Percentiles rank a stretch among this genome's conserved stretches.
Evolutionary conservation across 2,888 invertebrate genomes (phyloP).

Genomic region (Eupithecia exiguata): DNA sequence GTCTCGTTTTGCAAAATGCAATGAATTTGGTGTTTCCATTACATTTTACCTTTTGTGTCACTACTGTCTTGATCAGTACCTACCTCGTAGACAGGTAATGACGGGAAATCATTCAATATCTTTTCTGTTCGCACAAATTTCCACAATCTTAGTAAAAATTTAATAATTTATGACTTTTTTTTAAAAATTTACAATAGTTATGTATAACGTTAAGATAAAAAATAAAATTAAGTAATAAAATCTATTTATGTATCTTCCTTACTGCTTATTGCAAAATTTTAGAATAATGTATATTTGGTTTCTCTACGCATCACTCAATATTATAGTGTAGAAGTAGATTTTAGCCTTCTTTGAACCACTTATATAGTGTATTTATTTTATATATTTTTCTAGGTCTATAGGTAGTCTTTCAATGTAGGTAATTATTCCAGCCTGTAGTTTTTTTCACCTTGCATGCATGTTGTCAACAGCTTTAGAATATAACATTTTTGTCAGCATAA

Average conservation of each 20-base stretch:
- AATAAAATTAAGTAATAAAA: not conserved
- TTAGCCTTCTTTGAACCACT: not conserved
- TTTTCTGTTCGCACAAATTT: not conserved
- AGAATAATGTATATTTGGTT: not conserved
- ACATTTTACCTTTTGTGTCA: constrained; percentile 30
- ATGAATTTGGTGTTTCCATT: constrained; percentile 27
- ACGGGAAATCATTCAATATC: not conserved
- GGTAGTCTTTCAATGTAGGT: not conserved
- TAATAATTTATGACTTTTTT: not conserved
- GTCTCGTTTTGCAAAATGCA: constrained; percentile 7
- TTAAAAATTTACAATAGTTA: no score
- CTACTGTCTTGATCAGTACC: not conserved
- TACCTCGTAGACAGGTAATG: not conserved
- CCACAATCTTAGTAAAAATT: not conserved
- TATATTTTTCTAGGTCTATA: not conserved
- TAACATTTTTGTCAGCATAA: not conserved
- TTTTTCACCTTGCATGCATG: not conserved
- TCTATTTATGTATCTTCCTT: not conserved
- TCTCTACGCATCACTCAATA: not conserved
- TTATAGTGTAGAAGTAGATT: not conserved
- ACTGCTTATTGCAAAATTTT: not conserved
- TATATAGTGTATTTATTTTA: not conserved
- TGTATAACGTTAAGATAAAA: not conserved
- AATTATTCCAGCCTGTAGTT: not conserved
- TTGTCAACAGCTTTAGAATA: not conserved